Conservation (phyloP, 2,797 vertebrate genomes). For the Sebastes vulpes region DNA sequence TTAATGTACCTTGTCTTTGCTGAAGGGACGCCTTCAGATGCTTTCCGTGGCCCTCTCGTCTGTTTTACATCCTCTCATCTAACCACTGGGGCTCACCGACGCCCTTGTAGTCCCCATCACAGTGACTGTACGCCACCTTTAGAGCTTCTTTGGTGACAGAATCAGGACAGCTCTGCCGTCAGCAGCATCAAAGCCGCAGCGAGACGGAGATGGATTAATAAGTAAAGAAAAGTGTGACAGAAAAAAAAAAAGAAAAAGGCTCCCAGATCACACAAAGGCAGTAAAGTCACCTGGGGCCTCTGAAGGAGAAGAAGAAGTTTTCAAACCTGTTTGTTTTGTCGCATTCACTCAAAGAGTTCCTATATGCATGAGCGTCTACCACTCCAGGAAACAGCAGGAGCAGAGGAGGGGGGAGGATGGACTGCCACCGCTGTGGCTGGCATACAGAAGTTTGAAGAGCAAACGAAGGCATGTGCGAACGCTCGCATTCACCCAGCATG, state of each 20-base stretch:
- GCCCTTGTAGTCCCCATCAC: slow-evolving; percentile 38
- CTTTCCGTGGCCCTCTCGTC: slow-evolving; percentile 26
- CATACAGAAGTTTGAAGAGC: slow-evolving; percentile 41
- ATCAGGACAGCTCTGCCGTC: slow-evolving; percentile 71
- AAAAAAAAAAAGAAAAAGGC: slow-evolving; percentile 43
- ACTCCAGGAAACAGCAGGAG: slow-evolving; percentile 43
- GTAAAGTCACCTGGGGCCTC: slow-evolving; percentile 57
- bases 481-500: slow-evolving; percentile 58
- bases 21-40: slow-evolving; percentile 12
- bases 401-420: slow-evolving; percentile 23
- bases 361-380: slow-evolving; percentile 12
- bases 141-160: slow-evolving; percentile 74
- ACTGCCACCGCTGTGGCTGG: slow-evolving; percentile 37
- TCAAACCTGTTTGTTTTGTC: slow-evolving; percentile 66
- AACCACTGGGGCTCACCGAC: slow-evolving; percentile 19
- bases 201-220: slow-evolving; percentile 76
- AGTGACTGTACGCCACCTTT: slow-evolving; percentile 59
- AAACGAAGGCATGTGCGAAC: slow-evolving; percentile 41
- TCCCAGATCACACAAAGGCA: slow-evolving; percentile 53
- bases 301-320: slow-evolving; percentile 47
- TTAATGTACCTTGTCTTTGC: slow-evolving; percentile 41
- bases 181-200: slow-evolving; percentile 65
- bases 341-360: slow-evolving; percentile 35
- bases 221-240: slow-evolving; percentile 70
- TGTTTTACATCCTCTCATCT: slow-evolving; percentile 45